phyloP scores from a whole-genome alignment of 2,113 vertebrate species.

The Triplophysa rosa region DNA sequence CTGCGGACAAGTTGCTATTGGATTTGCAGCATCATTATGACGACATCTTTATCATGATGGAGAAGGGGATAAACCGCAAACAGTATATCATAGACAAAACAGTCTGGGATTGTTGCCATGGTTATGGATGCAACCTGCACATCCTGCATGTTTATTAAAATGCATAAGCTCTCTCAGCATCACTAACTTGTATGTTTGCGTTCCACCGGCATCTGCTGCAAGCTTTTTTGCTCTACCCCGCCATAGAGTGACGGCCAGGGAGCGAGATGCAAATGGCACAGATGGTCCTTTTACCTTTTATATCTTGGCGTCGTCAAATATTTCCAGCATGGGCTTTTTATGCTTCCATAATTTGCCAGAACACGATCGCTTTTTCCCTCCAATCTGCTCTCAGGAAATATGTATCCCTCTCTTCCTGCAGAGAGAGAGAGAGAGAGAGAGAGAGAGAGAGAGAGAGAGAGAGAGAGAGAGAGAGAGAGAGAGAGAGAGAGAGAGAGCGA shows the following conservation, averaged over 20 bases:
- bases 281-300: constrained; percentile 69
- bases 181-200: constrained; percentile 47
- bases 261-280: constrained; percentile 50
- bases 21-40: constrained; percentile 3
- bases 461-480: neutral
- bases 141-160: constrained; percentile 36
- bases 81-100: constrained; percentile 32
- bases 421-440: constrained; percentile 20
- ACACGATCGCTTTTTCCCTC: constrained; percentile 51
- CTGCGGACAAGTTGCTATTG: neutral
- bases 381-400: constrained; percentile 51
- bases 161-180: constrained; percentile 16
- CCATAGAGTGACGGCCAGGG: constrained; percentile 14
- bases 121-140: constrained; percentile 51
- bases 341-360: constrained; percentile 52
- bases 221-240: constrained; percentile 57
- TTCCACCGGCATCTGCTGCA: constrained; percentile 52
- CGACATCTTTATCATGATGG: constrained; percentile 1
- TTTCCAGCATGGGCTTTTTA: constrained; percentile 55
- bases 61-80: constrained; percentile 26
- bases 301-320: constrained; percentile 61
- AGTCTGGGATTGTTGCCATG: constrained; percentile 57
- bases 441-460: constrained; percentile 39
- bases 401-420: constrained; percentile 46
- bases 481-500: constrained; percentile 42